These are phyloP conservation scores for Scotopteryx bipunctaria DNA, from an alignment of 2,888 invertebrate species.

Conservation along the genomic window DNA sequence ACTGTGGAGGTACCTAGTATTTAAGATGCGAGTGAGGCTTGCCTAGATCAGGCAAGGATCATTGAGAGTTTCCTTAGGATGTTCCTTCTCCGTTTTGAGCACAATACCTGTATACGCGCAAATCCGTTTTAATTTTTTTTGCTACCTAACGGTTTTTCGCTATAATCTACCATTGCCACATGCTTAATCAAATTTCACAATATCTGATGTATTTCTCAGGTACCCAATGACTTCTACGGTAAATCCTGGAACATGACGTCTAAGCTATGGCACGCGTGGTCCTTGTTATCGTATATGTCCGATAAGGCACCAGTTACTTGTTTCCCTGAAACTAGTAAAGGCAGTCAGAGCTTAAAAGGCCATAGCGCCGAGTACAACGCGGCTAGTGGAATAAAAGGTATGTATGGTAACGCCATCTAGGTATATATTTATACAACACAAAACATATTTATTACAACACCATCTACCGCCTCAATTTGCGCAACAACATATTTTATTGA, in stretches of 20 bases:
- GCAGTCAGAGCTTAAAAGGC: conserved; percentile 42
- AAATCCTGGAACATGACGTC: conserved; percentile 60
- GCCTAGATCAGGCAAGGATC: too few species aligned
- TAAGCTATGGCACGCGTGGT: conserved; percentile 71
- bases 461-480: too few species aligned
- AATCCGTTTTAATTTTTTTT: too few species aligned
- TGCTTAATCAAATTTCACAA: neutral
- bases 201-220: conserved; percentile 49
- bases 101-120: too few species aligned
- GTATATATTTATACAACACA: too few species aligned
- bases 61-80: too few species aligned
- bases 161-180: neutral
- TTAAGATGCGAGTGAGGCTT: too few species aligned
- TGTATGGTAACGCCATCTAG: neutral
- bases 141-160: too few species aligned
- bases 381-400: conserved; percentile 45
- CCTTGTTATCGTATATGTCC: conserved; percentile 47
- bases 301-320: conserved; percentile 43
- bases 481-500: too few species aligned
- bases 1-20: too few species aligned
- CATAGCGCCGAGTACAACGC: conserved; percentile 46
- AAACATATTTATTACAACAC: too few species aligned
- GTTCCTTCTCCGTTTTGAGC: too few species aligned
- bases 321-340: conserved; percentile 49
- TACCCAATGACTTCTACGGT: conserved; percentile 58